Evolutionary conservation across 2,888 invertebrate species (phyloP).

Genomic region (Lasiommata megera): DNA sequence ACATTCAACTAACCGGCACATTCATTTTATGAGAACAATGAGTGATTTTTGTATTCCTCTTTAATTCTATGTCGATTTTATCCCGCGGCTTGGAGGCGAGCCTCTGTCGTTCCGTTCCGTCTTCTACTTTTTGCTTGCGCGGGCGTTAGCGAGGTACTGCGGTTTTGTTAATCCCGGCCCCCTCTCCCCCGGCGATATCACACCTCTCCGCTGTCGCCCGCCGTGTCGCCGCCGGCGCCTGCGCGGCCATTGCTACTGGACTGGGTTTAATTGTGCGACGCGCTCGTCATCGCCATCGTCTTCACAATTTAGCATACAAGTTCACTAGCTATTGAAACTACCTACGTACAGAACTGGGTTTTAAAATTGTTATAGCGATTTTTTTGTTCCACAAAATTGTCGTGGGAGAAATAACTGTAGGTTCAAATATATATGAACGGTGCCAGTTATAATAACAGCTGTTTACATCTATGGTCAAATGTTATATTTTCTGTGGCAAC

Average conservation of each 20-base stretch:
- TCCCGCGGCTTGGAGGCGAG: constrained; percentile 68
- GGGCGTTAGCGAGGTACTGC: constrained; percentile 66
- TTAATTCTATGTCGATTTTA: constrained; percentile 81
- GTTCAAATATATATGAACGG: no score
- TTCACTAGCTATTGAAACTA: no score
- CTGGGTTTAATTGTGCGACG: constrained; percentile 4
- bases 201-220: constrained; percentile 27
- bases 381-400: no score
- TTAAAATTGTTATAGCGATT: no score
- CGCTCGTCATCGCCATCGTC: not conserved
- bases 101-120: constrained; percentile 72
- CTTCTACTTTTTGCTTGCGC: constrained; percentile 76
- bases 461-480: no score
- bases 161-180: constrained; percentile 52
- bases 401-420: no score
- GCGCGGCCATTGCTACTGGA: constrained; percentile 42
- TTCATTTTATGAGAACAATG: constrained; percentile 82
- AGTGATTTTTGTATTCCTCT: constrained; percentile 81
- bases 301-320: not conserved
- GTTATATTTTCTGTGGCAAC: no score
- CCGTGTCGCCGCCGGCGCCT: constrained; percentile 52
- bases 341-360: no score
- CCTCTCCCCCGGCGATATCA: constrained; percentile 35
- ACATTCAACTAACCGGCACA: constrained; percentile 80
- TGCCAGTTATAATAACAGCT: no score